phyloP scores from a whole-genome alignment of 1,140 invertebrate species.

The Bilobella aurantiaca region DNA sequence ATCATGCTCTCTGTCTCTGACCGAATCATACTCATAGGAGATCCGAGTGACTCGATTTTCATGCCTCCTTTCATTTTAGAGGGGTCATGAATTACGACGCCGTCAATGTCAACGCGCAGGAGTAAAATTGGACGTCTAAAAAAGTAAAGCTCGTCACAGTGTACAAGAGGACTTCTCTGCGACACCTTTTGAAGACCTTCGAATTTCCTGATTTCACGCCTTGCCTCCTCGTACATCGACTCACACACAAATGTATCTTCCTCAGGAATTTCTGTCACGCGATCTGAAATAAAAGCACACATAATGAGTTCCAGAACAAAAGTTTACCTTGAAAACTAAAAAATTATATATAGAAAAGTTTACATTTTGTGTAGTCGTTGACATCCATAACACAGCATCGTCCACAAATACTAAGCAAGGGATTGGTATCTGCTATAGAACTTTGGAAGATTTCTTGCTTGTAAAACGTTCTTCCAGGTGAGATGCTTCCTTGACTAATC shows the following conservation, averaged over 20 bases:
- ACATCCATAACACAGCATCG: constrained; percentile 83
- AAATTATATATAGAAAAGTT: too few species aligned
- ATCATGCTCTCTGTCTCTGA: constrained; percentile 46
- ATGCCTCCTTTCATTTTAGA: constrained; percentile 24
- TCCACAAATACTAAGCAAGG: constrained; percentile 77
- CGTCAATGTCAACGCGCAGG: constrained; percentile 26
- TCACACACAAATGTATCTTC: constrained; percentile 88
- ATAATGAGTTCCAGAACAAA: neutral
- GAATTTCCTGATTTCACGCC: constrained; percentile 64
- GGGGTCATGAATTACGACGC: constrained; percentile 25
- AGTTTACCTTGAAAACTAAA: neutral
- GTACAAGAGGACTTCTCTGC: constrained; percentile 62
- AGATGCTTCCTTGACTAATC: constrained; percentile 52
- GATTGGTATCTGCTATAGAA: constrained; percentile 81
- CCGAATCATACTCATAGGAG: constrained; percentile 46
- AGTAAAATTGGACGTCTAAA: constrained; percentile 57
- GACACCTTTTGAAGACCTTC: constrained; percentile 71
- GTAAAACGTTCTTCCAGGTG: constrained; percentile 69
- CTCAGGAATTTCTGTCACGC: constrained; percentile 87
- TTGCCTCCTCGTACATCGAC: constrained; percentile 80
- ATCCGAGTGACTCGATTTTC: constrained; percentile 8
- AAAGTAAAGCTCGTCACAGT: constrained; percentile 85
- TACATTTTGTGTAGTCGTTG: constrained; percentile 80
- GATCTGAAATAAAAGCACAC: constrained; percentile 48
- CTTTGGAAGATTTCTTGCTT: constrained; percentile 89